Evolutionary conservation across 2,888 invertebrate genomes (phyloP).

Genomic region (Xanthia icteritia): DNA sequence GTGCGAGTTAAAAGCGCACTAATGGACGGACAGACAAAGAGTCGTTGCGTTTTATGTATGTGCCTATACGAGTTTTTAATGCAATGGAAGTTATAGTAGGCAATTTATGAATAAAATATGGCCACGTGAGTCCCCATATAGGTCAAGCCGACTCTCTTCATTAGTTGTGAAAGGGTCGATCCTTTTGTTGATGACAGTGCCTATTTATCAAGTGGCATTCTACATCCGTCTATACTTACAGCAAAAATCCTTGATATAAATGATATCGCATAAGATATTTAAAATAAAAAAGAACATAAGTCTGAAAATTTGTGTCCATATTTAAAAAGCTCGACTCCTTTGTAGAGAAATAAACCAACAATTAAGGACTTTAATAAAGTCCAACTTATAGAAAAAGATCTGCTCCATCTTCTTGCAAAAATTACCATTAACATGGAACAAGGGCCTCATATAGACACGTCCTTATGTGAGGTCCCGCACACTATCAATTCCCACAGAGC

Average conservation of each 20-base stretch:
- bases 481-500: constrained; percentile 43
- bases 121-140: constrained; percentile 24
- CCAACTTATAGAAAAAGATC: not conserved
- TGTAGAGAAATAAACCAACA: not conserved
- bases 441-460: not conserved
- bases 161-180: constrained; percentile 30
- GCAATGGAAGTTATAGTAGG: constrained; percentile 11
- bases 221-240: not conserved
- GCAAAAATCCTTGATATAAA: not conserved
- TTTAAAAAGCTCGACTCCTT: not conserved
- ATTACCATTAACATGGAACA: constrained; percentile 22
- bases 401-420: not conserved
- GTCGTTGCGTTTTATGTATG: constrained; percentile 1
- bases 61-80: constrained; percentile 10
- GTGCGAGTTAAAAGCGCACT: constrained; percentile 29
- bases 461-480: constrained; percentile 15
- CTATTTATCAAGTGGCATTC: not conserved
- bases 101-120: constrained; percentile 49
- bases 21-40: constrained; percentile 36
- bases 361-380: no score
- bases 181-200: constrained; percentile 18
- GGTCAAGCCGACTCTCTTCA: constrained; percentile 44
- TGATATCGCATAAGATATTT: not conserved
- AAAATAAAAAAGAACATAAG: not conserved
- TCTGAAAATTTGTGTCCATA: not conserved